Evolutionary conservation across 2,113 vertebrate genomes (phyloP).

Genomic region (Colistium nudipinnis): DNA sequence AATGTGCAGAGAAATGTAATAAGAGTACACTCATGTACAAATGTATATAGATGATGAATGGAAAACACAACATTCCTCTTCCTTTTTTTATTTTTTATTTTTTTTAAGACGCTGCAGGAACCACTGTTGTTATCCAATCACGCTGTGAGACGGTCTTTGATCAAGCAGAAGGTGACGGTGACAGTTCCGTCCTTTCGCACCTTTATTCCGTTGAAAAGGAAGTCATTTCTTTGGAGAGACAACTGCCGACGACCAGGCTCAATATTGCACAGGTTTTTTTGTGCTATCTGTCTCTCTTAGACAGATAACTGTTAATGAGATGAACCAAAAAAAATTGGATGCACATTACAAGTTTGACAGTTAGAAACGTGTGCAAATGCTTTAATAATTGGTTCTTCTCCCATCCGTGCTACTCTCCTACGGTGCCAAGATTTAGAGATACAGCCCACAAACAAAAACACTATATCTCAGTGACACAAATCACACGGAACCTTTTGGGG

Average conservation of each 20-base stretch:
- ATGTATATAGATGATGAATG: constrained; percentile 14
- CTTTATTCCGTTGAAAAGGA: constrained; percentile 13
- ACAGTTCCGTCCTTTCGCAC: constrained; percentile 14
- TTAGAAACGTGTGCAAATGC: constrained; percentile 7
- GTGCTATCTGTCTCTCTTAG: constrained; percentile 6
- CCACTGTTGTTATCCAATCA: constrained; percentile 9
- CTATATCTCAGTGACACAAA: background rate
- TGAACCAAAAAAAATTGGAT: background rate
- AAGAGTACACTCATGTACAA: background rate
- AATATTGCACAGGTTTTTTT: background rate
- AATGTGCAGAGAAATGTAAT: background rate
- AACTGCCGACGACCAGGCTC: background rate
- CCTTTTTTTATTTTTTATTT: background rate
- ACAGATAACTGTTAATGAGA: constrained; percentile 33
- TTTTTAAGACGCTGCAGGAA: background rate
- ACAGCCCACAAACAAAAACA: background rate
- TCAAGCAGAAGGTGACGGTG: constrained; percentile 32
- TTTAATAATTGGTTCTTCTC: constrained; percentile 1
- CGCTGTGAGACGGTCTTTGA: constrained; percentile 13
- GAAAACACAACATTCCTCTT: constrained; percentile 1
- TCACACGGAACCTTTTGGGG: background rate
- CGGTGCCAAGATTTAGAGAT: background rate
- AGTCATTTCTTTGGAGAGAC: constrained; percentile 20
- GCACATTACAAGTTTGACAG: constrained; percentile 16
- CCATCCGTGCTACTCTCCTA: background rate